Base-by-base conservation (phyloP, 2,888 invertebrate species). In the Biston stratarius region DNA sequence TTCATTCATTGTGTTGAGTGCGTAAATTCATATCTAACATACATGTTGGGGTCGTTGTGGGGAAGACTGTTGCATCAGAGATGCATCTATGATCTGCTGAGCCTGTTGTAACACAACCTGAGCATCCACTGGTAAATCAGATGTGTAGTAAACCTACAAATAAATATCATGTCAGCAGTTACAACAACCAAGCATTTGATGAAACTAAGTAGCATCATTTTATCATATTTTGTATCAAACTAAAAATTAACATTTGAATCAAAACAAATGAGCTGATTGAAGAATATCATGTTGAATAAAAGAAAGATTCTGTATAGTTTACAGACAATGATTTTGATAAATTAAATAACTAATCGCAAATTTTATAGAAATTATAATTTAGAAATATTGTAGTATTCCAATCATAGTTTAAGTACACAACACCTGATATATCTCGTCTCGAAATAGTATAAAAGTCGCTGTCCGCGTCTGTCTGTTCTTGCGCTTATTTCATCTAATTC, bases 111-210 rank as follows among this genome's bases (percentile, higher is more conserved):
- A 94, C 77, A 94, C 94, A 87, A 94, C 93, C 89, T 94, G 94
- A 84, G 93, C 90, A 84, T 94, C 94, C 90, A 92, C 91, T 78
- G 94, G 92, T 83, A 94, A 89, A 87, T 94, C 93, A 83, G 94
- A 94, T 81, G 94, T 91, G 93, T 94, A 94, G 93, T 93, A 94
- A 84, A 94, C 94, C 94, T 94, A 93, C 88, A 92, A 93, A 92
- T 91, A 91, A 93, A 92, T 88, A 78, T 77, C 79, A 78, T 68
- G 64, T 71, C 61, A 67, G 49, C 57, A 55, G 15, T 14, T 38
- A 53, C 12, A 42, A 42, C 9, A 42, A 2, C 24, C n/a, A 42
- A 14, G 5, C 52, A 38, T 38, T 14, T 38, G 15, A 14, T 12
- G 6, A 44, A 12, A n/a, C 14, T 14, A 5, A 45, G 12, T n/a